These are phyloP conservation scores for Nannospalax galili DNA, from an alignment of 2,113 vertebrate genomes.

Conservation along the genomic window DNA sequence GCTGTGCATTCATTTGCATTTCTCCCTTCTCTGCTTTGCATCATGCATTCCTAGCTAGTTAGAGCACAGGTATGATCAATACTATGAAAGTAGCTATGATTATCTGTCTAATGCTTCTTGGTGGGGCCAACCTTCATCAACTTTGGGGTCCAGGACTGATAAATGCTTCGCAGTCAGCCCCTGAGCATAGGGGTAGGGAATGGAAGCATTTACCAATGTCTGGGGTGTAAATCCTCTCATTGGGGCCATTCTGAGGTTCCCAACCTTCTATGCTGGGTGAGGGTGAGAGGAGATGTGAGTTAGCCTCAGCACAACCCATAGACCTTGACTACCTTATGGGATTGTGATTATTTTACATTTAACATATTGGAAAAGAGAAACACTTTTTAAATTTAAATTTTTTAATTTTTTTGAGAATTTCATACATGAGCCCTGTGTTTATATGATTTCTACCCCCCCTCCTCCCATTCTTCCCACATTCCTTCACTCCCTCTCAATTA, in stretches of 20 bases:
- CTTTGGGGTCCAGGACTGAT: not conserved
- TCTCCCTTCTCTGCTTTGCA: not conserved
- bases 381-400: too few relatives aligned
- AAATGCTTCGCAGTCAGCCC: not conserved
- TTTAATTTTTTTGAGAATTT: too few relatives aligned
- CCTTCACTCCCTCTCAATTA: too few relatives aligned
- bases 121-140: not conserved
- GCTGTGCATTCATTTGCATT: not conserved
- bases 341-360: not conserved
- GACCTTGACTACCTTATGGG: not conserved
- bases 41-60: not conserved
- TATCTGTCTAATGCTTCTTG: not conserved
- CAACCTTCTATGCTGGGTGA: not conserved
- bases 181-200: not conserved
- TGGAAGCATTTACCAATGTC: not conserved
- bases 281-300: not conserved
- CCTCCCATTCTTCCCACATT: too few relatives aligned
- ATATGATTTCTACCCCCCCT: too few relatives aligned
- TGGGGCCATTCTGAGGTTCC: not conserved
- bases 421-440: too few relatives aligned
- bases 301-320: not conserved
- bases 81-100: not conserved
- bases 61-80: not conserved
- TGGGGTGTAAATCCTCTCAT: not conserved
- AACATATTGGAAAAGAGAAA: constrained; percentile 19